Evolutionary conservation across 2,797 vertebrate genomes (phyloP).

Genomic region (Acipenser ruthenus): DNA sequence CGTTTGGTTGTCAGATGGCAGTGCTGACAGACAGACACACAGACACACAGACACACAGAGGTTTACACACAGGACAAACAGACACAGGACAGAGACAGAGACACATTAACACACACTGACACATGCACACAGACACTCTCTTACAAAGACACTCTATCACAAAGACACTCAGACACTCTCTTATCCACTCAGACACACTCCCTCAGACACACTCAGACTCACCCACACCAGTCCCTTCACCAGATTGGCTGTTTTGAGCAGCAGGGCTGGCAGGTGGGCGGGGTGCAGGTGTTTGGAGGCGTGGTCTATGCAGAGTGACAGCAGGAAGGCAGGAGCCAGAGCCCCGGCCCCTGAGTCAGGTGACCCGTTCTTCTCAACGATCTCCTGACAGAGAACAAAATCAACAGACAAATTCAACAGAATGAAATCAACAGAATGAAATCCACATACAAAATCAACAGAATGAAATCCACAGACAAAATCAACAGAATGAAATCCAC

Average conservation of each 20-base stretch:
- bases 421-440: no score
- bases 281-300: constrained; percentile 78
- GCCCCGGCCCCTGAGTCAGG: constrained; percentile 55
- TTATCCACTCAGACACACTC: background rate
- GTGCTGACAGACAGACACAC: no score
- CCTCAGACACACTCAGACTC: constrained; percentile 45
- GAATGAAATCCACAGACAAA: no score
- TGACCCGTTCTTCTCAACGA: constrained; percentile 72
- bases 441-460: no score
- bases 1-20: no score
- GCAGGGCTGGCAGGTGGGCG: constrained; percentile 70
- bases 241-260: constrained; percentile 78
- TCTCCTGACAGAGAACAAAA: constrained; percentile 52
- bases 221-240: constrained; percentile 89
- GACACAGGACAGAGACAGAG: no score
- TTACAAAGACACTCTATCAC: background rate
- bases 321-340: constrained; percentile 77
- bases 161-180: background rate
- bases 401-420: no score
- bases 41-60: no score
- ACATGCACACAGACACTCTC: background rate
- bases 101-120: no score
- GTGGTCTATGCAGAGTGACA: constrained; percentile 84
- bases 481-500: no score
- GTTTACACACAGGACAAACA: no score